A percentile compares a stretch with the other conserved stretches of the same genome.
Evolutionary conservation across 2,888 invertebrate species (phyloP).

Genomic region (Lacanobia wlatinum): DNA sequence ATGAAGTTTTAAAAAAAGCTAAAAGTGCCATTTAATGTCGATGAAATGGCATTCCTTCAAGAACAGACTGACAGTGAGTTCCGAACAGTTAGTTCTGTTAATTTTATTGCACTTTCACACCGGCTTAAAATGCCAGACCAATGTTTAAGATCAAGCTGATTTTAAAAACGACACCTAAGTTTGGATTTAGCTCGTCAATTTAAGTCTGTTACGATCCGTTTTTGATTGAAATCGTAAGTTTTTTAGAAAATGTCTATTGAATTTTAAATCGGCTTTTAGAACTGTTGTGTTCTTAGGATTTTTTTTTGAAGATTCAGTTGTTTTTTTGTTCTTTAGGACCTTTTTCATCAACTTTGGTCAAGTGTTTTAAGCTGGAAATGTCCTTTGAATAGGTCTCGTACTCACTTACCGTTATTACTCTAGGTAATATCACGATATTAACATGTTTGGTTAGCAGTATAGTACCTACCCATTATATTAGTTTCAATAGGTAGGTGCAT

Average conservation of each 20-base stretch:
- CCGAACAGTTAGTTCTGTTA: slow-evolving; percentile 39
- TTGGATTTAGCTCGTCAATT: slow-evolving; percentile 20
- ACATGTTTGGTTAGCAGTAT: no score
- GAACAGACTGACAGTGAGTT: slow-evolving; percentile 25
- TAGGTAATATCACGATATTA: neutral
- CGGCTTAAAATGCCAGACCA: slow-evolving; percentile 41
- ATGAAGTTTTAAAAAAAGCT: slow-evolving; percentile 9
- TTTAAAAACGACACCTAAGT: slow-evolving; percentile 33
- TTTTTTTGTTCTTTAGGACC: slow-evolving; percentile 1
- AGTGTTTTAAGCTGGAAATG: neutral
- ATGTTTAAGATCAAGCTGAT: slow-evolving; percentile 24
- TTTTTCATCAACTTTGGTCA: neutral
- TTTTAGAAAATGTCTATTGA: neutral
- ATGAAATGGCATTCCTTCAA: slow-evolving; percentile 42
- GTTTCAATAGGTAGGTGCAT: neutral
- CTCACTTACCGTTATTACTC: neutral
- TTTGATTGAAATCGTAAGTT: slow-evolving; percentile 1
- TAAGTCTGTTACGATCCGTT: slow-evolving; percentile 4
- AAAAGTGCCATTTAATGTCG: slow-evolving; percentile 8
- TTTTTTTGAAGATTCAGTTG: neutral
- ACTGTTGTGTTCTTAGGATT: neutral
- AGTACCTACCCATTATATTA: no score
- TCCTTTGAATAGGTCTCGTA: neutral
- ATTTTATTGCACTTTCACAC: slow-evolving; percentile 62
- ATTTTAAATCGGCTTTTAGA: neutral